Percentiles rank a stretch among this genome's conserved stretches.
Evolutionary conservation across 2,113 vertebrate species (phyloP).

Genomic region (Ondatra zibethicus): DNA sequence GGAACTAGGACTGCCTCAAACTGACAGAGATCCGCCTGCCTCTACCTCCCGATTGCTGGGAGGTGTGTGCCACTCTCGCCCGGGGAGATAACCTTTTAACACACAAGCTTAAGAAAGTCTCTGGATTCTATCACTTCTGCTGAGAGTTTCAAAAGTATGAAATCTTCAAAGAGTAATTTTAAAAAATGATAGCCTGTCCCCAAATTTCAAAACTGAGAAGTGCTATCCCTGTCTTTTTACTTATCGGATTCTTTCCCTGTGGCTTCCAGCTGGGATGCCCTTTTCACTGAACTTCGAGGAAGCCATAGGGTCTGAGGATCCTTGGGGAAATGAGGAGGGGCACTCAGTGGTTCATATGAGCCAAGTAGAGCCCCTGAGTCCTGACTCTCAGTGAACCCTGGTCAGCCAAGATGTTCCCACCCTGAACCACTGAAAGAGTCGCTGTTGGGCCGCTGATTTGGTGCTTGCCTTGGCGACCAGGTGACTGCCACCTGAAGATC

Average conservation of each 20-base stretch:
- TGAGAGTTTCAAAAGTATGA: neutral
- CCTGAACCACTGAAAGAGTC: neutral
- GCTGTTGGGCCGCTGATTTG: neutral
- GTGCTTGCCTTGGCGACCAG: neutral
- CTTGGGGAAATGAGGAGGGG: no score
- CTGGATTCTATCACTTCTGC: neutral
- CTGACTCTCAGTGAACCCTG: neutral
- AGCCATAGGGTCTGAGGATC: neutral
- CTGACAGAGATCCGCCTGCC: no score
- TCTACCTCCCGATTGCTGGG: no score
- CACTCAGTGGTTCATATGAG: neutral
- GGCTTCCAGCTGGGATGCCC: fast-evolving
- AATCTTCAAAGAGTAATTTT: neutral
- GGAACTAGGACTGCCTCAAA: no score
- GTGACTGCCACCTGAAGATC: neutral
- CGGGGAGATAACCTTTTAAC: no score
- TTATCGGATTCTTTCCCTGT: neutral
- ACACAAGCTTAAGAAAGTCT: neutral
- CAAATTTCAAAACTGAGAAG: neutral
- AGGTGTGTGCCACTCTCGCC: no score
- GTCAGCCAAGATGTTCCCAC: no score
- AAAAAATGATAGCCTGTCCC: neutral
- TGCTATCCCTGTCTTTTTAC: neutral
- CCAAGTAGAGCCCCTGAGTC: neutral
- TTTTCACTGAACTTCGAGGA: neutral